phyloP scores from a whole-genome alignment of 2,888 invertebrate genomes.

The Patella depressa region DNA sequence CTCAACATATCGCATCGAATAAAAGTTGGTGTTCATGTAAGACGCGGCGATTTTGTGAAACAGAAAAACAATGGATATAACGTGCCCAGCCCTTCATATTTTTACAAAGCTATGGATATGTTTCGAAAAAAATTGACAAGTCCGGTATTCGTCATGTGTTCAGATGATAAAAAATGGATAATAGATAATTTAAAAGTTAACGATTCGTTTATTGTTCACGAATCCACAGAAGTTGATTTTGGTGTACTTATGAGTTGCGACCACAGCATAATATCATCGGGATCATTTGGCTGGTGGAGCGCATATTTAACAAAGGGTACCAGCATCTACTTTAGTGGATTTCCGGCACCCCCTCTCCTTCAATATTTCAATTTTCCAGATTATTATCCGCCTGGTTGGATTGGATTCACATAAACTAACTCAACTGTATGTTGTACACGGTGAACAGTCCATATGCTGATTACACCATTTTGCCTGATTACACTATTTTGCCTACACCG shows the following conservation, averaged over 20 bases:
- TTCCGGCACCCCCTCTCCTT: too few relatives aligned
- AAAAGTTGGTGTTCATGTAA: slow-evolving; percentile 44
- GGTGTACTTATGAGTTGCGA: slow-evolving; percentile 46
- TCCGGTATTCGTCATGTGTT: slow-evolving; percentile 46
- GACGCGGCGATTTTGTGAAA: slow-evolving; percentile 44
- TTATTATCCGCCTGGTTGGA: slow-evolving; percentile 28
- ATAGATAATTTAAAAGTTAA: slow-evolving; percentile 29
- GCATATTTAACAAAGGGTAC: slow-evolving; percentile 59
- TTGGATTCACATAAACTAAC: slow-evolving; percentile 36
- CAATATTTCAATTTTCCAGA: too few relatives aligned
- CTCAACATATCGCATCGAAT: slow-evolving; percentile 17
- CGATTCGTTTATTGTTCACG: slow-evolving; percentile 30
- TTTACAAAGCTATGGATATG: slow-evolving; percentile 35
- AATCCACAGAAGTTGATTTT: slow-evolving; percentile 39
- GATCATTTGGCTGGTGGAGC: slow-evolving; percentile 66
- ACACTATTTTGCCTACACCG: too few relatives aligned
- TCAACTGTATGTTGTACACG: too few relatives aligned
- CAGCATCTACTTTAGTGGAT: slow-evolving; percentile 40
- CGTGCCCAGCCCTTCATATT: slow-evolving; percentile 30
- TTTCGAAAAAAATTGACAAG: slow-evolving; percentile 36
- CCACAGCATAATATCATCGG: slow-evolving; percentile 72
- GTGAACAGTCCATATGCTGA: too few relatives aligned
- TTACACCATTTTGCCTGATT: too few relatives aligned
- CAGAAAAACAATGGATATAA: slow-evolving; percentile 39
- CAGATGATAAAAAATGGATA: slow-evolving; percentile 47